Conservation (phyloP, 37 sponge, comb jelly and placozoan genomes). For the Mnemiopsis leidyi region DNA sequence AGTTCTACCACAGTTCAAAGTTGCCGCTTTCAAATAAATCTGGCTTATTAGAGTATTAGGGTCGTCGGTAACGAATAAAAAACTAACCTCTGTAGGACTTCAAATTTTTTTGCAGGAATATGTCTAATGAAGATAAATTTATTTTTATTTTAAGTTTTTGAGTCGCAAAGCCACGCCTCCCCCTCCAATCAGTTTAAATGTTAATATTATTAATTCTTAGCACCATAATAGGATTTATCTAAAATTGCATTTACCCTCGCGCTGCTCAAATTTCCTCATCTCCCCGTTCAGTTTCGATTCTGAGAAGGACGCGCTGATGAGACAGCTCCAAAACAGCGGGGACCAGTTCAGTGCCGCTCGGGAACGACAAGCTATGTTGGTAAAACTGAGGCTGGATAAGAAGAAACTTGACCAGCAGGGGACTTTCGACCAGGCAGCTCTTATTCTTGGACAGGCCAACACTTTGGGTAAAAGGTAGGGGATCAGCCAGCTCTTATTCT, state of each 20-base stretch:
- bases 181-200: no score
- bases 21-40: no score
- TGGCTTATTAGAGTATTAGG: no score
- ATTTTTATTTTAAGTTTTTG: no score
- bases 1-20: no score
- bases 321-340: background rate
- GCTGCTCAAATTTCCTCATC: background rate
- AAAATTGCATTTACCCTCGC: no score
- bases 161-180: no score
- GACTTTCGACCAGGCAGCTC: conserved; percentile 34
- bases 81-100: no score
- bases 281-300: conserved; percentile 24
- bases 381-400: conserved; percentile 38
- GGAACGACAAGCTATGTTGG: conserved; percentile 53
- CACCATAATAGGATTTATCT: no score
- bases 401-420: conserved; percentile 31
- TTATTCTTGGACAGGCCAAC: conserved; percentile 28
- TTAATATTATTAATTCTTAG: background rate
- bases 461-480: background rate
- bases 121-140: no score
- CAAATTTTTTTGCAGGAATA: no score
- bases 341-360: conserved; percentile 5
- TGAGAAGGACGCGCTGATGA: conserved; percentile 59
- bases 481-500: background rate
- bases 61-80: no score